Evolutionary conservation across 2,797 vertebrate genomes (phyloP).

Genomic region (Echiichthys vipera): DNA sequence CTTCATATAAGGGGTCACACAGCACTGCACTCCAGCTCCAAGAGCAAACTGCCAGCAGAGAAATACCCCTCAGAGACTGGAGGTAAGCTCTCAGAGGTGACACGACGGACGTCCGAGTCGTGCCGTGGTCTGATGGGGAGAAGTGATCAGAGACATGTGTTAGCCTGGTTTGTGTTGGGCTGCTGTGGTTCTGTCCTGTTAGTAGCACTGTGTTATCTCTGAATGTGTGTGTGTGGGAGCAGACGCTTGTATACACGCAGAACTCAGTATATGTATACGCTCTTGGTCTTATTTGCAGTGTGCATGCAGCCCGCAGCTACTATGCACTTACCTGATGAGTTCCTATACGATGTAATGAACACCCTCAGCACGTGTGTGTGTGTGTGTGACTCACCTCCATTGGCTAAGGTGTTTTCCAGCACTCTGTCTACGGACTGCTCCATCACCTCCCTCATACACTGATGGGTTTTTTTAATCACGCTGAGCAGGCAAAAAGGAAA

Average conservation of each 20-base stretch:
- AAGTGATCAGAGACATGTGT: slow-evolving; percentile 41
- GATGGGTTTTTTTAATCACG: slow-evolving; percentile 89
- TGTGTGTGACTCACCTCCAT: slow-evolving; percentile 86
- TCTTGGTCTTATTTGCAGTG: slow-evolving; percentile 17
- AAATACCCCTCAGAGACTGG: slow-evolving; percentile 79
- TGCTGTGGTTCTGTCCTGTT: background rate
- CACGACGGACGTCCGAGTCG: slow-evolving; percentile 47
- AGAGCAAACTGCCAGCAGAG: slow-evolving; percentile 27
- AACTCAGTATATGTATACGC: slow-evolving; percentile 10
- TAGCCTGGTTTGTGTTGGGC: slow-evolving; percentile 23
- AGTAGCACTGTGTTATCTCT: background rate
- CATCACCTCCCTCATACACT: slow-evolving; percentile 92
- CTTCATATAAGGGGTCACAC: background rate
- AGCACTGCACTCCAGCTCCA: slow-evolving; percentile 37
- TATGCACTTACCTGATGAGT: slow-evolving; percentile 63
- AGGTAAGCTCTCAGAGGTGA: slow-evolving; percentile 74
- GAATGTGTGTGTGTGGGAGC: background rate
- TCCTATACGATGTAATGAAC: slow-evolving; percentile 49
- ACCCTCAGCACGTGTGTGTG: slow-evolving; percentile 5
- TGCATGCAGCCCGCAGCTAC: slow-evolving; percentile 5
- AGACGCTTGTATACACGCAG: background rate
- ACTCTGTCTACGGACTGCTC: slow-evolving; percentile 90
- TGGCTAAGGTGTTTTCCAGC: slow-evolving; percentile 89
- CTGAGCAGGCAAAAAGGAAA: slow-evolving; percentile 70
- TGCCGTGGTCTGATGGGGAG: slow-evolving; percentile 68